Evolutionary conservation across 2,888 invertebrate species (phyloP).

Genomic region (Celastrina argiolus): DNA sequence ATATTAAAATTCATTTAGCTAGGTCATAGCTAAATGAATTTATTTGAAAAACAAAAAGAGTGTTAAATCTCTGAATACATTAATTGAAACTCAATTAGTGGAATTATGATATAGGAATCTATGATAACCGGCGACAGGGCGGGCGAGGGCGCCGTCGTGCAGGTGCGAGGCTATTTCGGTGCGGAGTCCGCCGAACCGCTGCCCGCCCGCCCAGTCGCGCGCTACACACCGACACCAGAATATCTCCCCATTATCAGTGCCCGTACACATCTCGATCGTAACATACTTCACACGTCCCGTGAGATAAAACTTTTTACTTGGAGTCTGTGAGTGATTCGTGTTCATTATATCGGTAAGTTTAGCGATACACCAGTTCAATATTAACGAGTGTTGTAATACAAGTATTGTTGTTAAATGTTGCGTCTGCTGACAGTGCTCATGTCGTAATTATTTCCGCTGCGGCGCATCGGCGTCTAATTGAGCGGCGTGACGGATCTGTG

Average conservation of each 20-base stretch:
- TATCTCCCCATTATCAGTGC: constrained; percentile 27
- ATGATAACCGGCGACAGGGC: constrained; percentile 57
- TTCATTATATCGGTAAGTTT: not conserved
- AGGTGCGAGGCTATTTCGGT: constrained; percentile 73
- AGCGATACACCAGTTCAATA: not conserved
- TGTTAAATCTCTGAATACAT: not conserved
- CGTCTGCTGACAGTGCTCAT: constrained; percentile 1
- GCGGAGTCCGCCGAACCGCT: constrained; percentile 41
- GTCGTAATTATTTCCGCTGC: constrained; percentile 33
- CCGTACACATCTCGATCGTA: not conserved
- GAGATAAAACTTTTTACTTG: constrained; percentile 9
- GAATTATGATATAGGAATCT: constrained; percentile 37
- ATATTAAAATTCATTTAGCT: too few relatives aligned
- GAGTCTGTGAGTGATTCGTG: not conserved
- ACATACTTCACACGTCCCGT: not conserved
- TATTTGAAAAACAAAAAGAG: too few relatives aligned
- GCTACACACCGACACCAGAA: constrained; percentile 35
- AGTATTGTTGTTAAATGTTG: not conserved
- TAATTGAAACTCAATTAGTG: constrained; percentile 25
- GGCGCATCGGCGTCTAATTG: constrained; percentile 58
- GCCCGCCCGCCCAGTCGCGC: constrained; percentile 66
- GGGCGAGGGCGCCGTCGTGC: constrained; percentile 58
- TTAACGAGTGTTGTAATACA: not conserved
- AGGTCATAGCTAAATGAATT: not conserved
- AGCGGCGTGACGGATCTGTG: constrained; percentile 62